Evolutionary conservation across 2,797 vertebrate genomes (phyloP), one percentile per base, ranked within the genome.

Genomic region (Urophycis tenuis): DNA sequence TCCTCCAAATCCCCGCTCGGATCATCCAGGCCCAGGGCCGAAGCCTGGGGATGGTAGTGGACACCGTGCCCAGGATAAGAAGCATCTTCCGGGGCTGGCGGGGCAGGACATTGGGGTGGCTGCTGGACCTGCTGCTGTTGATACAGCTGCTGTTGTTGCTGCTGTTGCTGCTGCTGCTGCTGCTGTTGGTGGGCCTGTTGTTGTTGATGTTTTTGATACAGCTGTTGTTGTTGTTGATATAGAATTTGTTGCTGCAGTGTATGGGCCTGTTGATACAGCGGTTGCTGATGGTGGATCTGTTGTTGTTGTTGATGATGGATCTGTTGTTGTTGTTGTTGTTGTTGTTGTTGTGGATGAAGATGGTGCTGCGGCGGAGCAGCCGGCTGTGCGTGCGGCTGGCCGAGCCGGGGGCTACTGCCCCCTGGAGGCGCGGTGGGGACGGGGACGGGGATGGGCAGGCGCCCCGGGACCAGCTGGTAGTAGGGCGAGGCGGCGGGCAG

Each of bases 401-500:
- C 11, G 53, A 25, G 53, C n/a, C 88, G 88, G 77, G 1, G 53
- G 17, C 11, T 80, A 87, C 81, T 81, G 75, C 85, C 83, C 73
- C 89, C 89, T 75, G 81, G 75, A 73, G 86, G 82, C 81, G 88
- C 86, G 0, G 87, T 88, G 53, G 90, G 89, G 1, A 89, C 78
- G 0, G 89, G 82, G 53, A 90, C 91, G 0, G 91, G 91, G 36
- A 92, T 90, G 60, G 91, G 91, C 87, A 91, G 91, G 78, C 92
- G 92, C 12, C 93, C 93, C 0, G 93, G 94, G 35, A 94, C 86
- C 73, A 94, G 88, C 79, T 93, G 87, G 85, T 93, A 95, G 89
- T 94, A 94, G 0, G 93, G 91, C 12, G 80, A 79, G 64, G 90
- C 89, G 6, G 89, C 91, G 1, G 92, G 85, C 60, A 91, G 74